Conservation (phyloP, 2,888 invertebrate species). For the Schizaphis graminum region DNA sequence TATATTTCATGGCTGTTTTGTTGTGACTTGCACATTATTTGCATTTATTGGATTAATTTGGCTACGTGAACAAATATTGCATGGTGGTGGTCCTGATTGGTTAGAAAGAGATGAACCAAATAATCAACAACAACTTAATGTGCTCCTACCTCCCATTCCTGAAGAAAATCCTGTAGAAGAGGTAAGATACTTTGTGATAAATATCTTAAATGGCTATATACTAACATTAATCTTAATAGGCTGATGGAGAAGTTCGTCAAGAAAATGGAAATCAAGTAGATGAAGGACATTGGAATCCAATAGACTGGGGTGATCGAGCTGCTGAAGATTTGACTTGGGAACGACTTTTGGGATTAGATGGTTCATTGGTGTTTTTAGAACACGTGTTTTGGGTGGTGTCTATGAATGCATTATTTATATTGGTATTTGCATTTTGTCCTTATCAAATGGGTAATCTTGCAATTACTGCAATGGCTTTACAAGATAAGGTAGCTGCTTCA, state of each 20-base stretch:
- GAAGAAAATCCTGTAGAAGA: constrained; percentile 55
- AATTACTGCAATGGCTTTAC: constrained; percentile 80
- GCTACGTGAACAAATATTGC: constrained; percentile 97
- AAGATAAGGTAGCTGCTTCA: constrained; percentile 79
- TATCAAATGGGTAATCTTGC: constrained; percentile 94
- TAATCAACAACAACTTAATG: constrained; percentile 57
- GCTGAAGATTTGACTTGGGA: constrained; percentile 99
- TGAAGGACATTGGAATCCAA: constrained; percentile 96
- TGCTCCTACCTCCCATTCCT: constrained; percentile 51
- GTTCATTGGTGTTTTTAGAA: constrained; percentile 83
- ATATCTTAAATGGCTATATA: not conserved
- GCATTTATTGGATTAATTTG: constrained; percentile 97
- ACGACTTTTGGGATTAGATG: constrained; percentile 77
- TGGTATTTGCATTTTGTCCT: constrained; percentile 97
- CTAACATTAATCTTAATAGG: constrained; percentile 37
- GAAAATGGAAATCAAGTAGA: constrained; percentile 71
- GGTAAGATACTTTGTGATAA: not conserved
- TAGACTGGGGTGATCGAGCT: constrained; percentile 95
- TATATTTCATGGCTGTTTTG: constrained; percentile 95
- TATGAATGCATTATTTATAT: constrained; percentile 94
- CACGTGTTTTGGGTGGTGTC: constrained; percentile 99
- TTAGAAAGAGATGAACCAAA: constrained; percentile 74
- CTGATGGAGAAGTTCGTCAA: constrained; percentile 56
- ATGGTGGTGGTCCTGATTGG: constrained; percentile 98
- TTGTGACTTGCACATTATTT: constrained; percentile 94